Evolutionary conservation across 2,888 invertebrate species (phyloP), one percentile per base, ranked within the genome.

Genomic region (Amiota communis): DNA sequence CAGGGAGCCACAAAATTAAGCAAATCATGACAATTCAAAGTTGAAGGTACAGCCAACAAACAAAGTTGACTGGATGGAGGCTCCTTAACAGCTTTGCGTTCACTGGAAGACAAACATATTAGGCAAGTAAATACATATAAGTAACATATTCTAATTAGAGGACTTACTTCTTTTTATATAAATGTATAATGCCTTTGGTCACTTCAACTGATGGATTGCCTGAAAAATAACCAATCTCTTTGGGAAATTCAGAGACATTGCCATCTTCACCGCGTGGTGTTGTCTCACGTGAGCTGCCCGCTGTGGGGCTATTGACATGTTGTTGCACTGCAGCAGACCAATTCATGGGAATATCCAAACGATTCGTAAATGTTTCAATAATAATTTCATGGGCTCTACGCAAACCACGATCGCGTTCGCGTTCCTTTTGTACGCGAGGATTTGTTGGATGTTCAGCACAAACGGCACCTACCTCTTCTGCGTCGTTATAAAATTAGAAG

Each of bases 181-280:
- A 91, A 92, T 99, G 99, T 74, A 99, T 91, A 65, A 99, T 95
- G 56, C 99, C 99, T 89, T 97, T 97, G 0, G 98, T 98, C 51
- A 97, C 95, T 90, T 99, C 99, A 1, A 99, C 97, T 83, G 95
- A 94, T 1, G 98, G 99, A 91, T 99, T 99, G 4, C 99, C 99
- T 81, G 96, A 97, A 82, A 96, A 96, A 90, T 98, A 98, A 70
- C 92, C 92, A 69, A 94, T 93, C 75, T 93, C 93, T 23, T 91
- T 92, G 59, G 89, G 89, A 77, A 90, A 89, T 65, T 89, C 89
- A 0, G 90, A 83, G 13, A 88, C 78, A 80, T 75, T 71, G 82
- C 86, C 87, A 61, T 87, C 87, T 8, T 88, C 89, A 12, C 78
- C 80, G 10, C 89, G 79, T 12, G 72, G 91, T 0, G 92, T 91